phyloP scores from a whole-genome alignment of 2,797 vertebrate genomes.

The Spinus olivaceus region DNA sequence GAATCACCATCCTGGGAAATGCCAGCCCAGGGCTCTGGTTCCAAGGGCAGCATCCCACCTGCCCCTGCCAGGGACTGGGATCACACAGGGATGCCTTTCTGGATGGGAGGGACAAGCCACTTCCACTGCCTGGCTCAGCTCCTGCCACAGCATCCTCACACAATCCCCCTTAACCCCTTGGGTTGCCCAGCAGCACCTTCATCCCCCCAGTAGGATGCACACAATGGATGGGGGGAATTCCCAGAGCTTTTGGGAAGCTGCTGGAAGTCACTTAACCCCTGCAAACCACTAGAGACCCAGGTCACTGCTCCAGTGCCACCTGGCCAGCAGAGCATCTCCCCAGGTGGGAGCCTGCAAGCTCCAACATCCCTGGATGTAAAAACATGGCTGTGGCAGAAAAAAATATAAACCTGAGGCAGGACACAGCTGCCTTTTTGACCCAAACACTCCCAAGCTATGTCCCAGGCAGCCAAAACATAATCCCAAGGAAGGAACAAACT shows the following conservation, averaged over 20 bases:
- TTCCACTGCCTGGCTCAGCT: not conserved
- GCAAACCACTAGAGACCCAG: accelerated
- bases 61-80: not conserved
- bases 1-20: accelerated
- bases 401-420: accelerated
- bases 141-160: accelerated
- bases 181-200: not conserved
- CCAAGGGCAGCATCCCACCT: not conserved
- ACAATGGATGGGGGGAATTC: accelerated
- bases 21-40: not conserved
- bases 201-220: not conserved
- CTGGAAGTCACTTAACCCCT: not conserved
- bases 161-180: not conserved
- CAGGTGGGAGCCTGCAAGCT: accelerated
- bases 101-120: not conserved
- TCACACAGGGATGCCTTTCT: accelerated
- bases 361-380: not conserved
- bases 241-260: not conserved
- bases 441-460: accelerated
- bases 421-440: not conserved
- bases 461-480: not conserved
- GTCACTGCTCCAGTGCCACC: accelerated
- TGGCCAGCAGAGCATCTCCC: not conserved
- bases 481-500: accelerated
- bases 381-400: not conserved